Base-by-base conservation (phyloP, 2,797 vertebrate genomes). In the Balearica regulorum region DNA sequence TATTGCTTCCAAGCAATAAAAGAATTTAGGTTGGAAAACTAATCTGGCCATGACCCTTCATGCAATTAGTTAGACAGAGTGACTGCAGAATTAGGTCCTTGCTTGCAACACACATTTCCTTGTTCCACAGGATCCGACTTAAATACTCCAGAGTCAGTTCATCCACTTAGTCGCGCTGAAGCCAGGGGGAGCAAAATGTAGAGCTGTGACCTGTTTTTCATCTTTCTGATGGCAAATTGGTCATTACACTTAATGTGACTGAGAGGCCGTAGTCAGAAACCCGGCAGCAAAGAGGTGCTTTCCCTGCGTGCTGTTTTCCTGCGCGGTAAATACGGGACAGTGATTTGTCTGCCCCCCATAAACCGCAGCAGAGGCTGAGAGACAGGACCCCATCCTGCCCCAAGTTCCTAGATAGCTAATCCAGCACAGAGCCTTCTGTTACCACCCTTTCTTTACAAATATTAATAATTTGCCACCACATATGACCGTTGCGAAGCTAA, bases 71-170 rank as follows among this genome's bases (percentile, higher is more conserved):
- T 46, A 53, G 57, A 46, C 7, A 46, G 65, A 71, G 35, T 16
- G 77, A 62, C 43, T 71, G 51, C 62, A 83, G 60, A 88, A 64
- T 65, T 54, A 46, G 26, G 10, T 68, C 44, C n/a, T 64, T 51
- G 24, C 60, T 68, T 0, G 0, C 15, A 16, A 16, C n/a, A 22
- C 20, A 5, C 0, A 0, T 71, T 75, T 86, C 37, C 57, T 2
- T 28, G 0, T 41, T 88, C 64, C 57, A 17, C 26, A 20, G 37
- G 29, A 61, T 78, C n/a, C 35, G 35, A 37, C 18, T 73, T 26
- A 71, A 95, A 21, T 39, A 24, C 31, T 90, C 14, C 35, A 54
- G 49, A 75, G 76, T 64, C 64, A 29, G 22, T 65, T 71, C 29
- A 86, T 54, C 31, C 85, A 10, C 60, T n/a, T 18, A 73, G 78